phyloP scores from a whole-genome alignment of 2,113 vertebrate genomes.

The Clarias macrocephalus region DNA sequence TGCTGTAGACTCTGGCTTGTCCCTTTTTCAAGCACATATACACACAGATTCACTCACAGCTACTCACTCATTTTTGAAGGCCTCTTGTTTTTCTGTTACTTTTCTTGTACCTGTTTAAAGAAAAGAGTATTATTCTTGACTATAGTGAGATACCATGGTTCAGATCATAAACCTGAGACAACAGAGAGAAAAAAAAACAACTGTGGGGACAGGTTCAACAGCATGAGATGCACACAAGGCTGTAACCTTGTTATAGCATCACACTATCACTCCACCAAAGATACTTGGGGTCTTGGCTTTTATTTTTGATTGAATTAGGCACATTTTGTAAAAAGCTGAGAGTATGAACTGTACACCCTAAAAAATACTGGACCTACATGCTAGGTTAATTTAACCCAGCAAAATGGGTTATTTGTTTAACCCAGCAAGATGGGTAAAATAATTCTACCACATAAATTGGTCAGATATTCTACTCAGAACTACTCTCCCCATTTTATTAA shows the following conservation, averaged over 20 bases:
- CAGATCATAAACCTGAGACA: conserved; percentile 16
- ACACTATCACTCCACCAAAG: not conserved
- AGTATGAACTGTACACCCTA: not conserved
- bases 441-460: too few species aligned
- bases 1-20: conserved; percentile 15
- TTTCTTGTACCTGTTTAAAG: not conserved
- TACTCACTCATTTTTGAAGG: conserved; percentile 17
- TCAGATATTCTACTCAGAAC: too few species aligned
- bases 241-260: conserved; percentile 7
- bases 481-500: too few species aligned
- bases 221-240: not conserved
- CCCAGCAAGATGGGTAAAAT: too few species aligned
- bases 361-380: too few species aligned
- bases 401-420: too few species aligned
- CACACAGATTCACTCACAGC: conserved; percentile 7
- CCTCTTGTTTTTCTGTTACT: conserved; percentile 11
- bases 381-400: too few species aligned
- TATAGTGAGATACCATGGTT: not conserved
- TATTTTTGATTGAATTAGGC: not conserved
- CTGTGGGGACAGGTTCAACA: not conserved
- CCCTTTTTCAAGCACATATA: conserved; percentile 14
- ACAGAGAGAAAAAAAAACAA: not conserved
- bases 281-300: conserved; percentile 1
- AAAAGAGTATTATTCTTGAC: not conserved
- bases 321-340: conserved; percentile 2